Conservation (phyloP, 2,797 vertebrate species). For the Hydrocynus forskahlii region DNA sequence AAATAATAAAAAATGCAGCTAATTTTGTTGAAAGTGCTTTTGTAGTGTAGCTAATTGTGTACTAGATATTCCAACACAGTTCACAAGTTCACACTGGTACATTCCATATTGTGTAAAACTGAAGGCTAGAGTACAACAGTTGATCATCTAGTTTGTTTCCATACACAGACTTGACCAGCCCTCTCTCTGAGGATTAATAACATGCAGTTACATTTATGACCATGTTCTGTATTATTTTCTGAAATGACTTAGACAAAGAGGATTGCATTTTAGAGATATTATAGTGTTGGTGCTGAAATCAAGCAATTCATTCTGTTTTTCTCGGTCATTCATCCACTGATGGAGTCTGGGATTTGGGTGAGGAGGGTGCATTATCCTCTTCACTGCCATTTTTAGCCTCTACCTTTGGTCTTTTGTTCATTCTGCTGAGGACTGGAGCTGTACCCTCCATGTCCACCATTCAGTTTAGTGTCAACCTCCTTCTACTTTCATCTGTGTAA, state of each 20-base stretch:
- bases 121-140: background rate
- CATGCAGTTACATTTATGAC: background rate
- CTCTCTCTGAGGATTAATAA: background rate
- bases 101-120: background rate
- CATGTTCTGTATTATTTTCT: background rate
- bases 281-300: background rate
- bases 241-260: background rate
- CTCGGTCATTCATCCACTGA: background rate
- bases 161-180: background rate
- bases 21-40: too few species aligned
- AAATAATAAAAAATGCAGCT: too few species aligned
- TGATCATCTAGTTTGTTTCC: background rate
- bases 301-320: background rate
- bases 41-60: too few species aligned
- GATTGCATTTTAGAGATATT: conserved; percentile 13
- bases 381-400: background rate
- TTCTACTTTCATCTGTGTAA: too few species aligned
- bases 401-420: background rate
- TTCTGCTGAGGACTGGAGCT: background rate
- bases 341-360: background rate
- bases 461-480: background rate
- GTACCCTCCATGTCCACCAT: background rate
- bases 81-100: background rate
- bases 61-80: too few species aligned
- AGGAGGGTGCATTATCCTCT: background rate